A percentile compares a stretch with the other conserved stretches of the same genome.
These are phyloP conservation scores for Vulpes lagopus DNA, from an alignment of 2,113 vertebrate species.

Conservation along the genomic window DNA sequence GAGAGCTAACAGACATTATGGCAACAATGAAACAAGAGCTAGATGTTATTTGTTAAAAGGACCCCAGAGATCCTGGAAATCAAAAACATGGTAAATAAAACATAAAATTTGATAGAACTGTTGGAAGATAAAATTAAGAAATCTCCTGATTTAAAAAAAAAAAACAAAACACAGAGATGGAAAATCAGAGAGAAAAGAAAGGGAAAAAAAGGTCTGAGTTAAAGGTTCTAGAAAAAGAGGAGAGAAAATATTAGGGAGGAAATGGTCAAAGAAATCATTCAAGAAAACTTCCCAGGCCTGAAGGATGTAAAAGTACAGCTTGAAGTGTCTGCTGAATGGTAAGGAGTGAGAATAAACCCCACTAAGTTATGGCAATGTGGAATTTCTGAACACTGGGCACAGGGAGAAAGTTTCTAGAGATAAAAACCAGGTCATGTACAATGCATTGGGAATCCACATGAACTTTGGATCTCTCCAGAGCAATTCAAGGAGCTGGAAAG, in stretches of 20 bases:
- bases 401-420: not conserved
- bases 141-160: not conserved
- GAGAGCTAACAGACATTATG: not conserved
- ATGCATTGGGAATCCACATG: not conserved
- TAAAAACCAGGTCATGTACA: not conserved
- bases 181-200: not conserved
- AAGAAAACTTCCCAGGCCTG: not conserved
- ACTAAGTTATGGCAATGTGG: not conserved
- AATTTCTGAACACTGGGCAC: not conserved
- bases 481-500: not conserved
- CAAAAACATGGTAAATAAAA: not conserved
- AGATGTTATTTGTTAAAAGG: constrained; percentile 41
- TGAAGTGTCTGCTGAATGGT: not conserved
- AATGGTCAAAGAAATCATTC: not conserved
- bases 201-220: not conserved
- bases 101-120: not conserved
- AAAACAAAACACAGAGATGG: not conserved
- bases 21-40: constrained; percentile 32
- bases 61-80: not conserved
- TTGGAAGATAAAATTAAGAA: constrained; percentile 9
- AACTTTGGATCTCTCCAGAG: not conserved
- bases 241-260: not conserved
- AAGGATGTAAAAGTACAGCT: not conserved
- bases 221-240: not conserved
- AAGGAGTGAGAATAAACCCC: not conserved